These are phyloP conservation scores for Enteromius mattozi DNA, from an alignment of 2,797 vertebrate species.

Conservation along the genomic window DNA sequence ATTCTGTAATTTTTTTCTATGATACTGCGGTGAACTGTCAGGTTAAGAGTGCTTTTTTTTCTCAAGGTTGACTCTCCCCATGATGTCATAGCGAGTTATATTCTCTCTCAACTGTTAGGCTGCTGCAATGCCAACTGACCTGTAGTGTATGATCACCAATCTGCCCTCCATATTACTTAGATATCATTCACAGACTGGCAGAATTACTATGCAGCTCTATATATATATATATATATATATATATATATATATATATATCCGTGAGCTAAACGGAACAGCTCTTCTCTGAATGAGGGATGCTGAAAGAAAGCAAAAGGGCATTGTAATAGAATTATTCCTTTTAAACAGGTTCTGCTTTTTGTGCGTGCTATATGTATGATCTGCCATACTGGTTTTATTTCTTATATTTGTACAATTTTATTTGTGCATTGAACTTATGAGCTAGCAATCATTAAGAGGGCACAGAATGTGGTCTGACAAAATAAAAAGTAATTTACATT, in stretches of 20 bases:
- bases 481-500: background rate
- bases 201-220: conserved; percentile 18
- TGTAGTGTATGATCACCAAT: conserved; percentile 1
- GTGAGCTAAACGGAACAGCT: background rate
- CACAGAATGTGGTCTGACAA: background rate
- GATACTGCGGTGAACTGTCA: conserved; percentile 1
- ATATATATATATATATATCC: conserved; percentile 29
- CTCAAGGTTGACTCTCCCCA: background rate
- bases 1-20: conserved; percentile 7
- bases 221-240: conserved; percentile 28
- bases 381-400: background rate
- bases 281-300: background rate
- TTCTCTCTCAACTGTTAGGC: background rate
- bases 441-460: background rate
- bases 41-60: conserved; percentile 21
- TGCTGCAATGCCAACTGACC: conserved; percentile 3
- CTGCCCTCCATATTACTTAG: background rate
- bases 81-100: conserved; percentile 34
- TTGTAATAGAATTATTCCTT: conserved; percentile 1
- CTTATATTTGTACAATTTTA: background rate
- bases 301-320: conserved; percentile 1
- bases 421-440: background rate
- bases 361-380: background rate
- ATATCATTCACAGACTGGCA: conserved; percentile 36
- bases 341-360: conserved; percentile 11